A percentile compares a stretch with the other conserved stretches of the same genome.
Conservation (phyloP, 1,140 invertebrate genomes). For the Ostrea edulis region DNA sequence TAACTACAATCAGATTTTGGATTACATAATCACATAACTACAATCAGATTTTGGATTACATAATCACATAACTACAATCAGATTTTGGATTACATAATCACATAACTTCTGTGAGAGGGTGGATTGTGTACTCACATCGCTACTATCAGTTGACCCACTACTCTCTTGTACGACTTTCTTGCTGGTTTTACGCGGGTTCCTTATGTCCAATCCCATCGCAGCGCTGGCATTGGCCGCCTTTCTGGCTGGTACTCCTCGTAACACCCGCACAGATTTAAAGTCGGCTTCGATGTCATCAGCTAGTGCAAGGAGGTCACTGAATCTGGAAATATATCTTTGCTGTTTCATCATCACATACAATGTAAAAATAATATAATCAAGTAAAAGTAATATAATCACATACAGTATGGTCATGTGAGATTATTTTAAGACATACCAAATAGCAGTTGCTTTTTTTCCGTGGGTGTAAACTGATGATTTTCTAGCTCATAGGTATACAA, state of each 20-base stretch:
- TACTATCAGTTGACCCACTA: conserved; percentile 87
- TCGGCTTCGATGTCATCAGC: conserved; percentile 90
- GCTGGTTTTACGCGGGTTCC: conserved; percentile 77
- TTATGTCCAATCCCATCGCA: conserved; percentile 56
- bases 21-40: too few relatives aligned
- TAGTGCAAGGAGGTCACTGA: conserved; percentile 93
- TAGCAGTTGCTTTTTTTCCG: too few relatives aligned
- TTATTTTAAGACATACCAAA: too few relatives aligned
- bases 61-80: too few relatives aligned
- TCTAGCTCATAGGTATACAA: too few relatives aligned
- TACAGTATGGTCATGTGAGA: too few relatives aligned
- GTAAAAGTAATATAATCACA: too few relatives aligned
- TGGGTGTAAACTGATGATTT: too few relatives aligned
- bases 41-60: too few relatives aligned
- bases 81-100: too few relatives aligned
- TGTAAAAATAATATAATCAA: too few relatives aligned
- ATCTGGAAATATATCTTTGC: conserved; percentile 78
- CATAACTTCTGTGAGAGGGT: conserved; percentile 57
- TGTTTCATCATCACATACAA: too few relatives aligned
- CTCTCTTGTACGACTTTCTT: conserved; percentile 78
- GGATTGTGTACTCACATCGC: conserved; percentile 83
- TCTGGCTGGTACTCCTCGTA: conserved; percentile 69
- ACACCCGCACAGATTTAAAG: conserved; percentile 77
- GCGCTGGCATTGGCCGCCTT: conserved; percentile 70
- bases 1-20: conserved; percentile 87